Conservation (phyloP, 2,113 vertebrate genomes). For the Acanthochromis polyacanthus region DNA sequence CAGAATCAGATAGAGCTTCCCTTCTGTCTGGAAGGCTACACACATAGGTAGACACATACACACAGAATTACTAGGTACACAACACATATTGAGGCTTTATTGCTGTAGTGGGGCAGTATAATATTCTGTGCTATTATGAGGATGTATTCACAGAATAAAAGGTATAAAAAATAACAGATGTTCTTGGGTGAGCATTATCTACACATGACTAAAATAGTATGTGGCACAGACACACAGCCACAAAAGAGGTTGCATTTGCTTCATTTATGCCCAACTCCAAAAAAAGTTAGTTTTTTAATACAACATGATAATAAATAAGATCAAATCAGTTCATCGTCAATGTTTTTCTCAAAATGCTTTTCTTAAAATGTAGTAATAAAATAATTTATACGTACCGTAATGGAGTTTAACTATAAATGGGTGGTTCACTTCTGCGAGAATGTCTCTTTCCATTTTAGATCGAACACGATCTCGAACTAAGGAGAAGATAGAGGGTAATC, state of each 20-base stretch:
- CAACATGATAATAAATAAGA: background rate
- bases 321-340: no score
- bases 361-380: no score
- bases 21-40: conserved; percentile 97
- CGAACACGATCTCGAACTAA: conserved; percentile 94
- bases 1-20: conserved; percentile 96
- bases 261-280: no score
- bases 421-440: conserved; percentile 97
- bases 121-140: conserved; percentile 14
- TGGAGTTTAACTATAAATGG: conserved; percentile 98
- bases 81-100: background rate
- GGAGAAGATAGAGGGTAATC: background rate
- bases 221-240: background rate
- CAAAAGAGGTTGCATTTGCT: no score
- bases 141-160: background rate
- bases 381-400: conserved; percentile 86
- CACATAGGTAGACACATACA: conserved; percentile 52
- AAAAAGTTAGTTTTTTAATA: no score
- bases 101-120: background rate
- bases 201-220: background rate
- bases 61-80: conserved; percentile 20
- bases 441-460: conserved; percentile 98
- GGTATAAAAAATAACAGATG: background rate
- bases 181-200: background rate
- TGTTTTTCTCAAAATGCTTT: no score